Evolutionary conservation across 2,888 invertebrate genomes (phyloP).

Genomic region (Xylocampa areola): DNA sequence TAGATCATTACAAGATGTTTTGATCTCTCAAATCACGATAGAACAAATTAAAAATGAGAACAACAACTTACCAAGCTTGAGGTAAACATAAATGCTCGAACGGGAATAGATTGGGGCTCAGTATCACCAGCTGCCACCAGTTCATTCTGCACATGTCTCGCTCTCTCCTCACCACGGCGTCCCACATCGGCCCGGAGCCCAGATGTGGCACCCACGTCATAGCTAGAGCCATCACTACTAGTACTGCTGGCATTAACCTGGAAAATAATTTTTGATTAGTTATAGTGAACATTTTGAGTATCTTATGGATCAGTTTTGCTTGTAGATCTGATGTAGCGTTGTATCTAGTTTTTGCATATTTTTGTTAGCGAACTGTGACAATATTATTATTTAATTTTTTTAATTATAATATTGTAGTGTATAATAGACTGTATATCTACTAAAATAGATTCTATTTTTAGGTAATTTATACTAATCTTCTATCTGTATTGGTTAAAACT

Average conservation of each 20-base stretch:
- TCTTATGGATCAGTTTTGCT: too few species aligned
- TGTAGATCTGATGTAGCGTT: too few species aligned
- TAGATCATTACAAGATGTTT: too few species aligned
- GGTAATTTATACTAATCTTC: too few species aligned
- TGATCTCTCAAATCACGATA: not conserved
- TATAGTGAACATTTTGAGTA: not conserved
- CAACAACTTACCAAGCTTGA: constrained; percentile 81
- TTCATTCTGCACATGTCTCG: constrained; percentile 81
- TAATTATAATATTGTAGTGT: too few species aligned
- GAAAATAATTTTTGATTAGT: constrained; percentile 18
- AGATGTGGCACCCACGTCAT: constrained; percentile 87
- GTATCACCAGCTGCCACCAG: constrained; percentile 86
- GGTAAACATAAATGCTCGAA: constrained; percentile 84
- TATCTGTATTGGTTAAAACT: too few species aligned
- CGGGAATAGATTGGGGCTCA: constrained; percentile 84
- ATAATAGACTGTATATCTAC: too few species aligned
- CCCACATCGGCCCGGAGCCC: constrained; percentile 87
- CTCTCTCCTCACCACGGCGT: constrained; percentile 83
- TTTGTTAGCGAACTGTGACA: too few species aligned
- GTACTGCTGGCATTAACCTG: constrained; percentile 84
- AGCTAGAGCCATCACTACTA: constrained; percentile 84
- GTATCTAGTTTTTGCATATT: too few species aligned
- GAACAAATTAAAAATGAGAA: too few species aligned
- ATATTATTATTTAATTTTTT: too few species aligned
- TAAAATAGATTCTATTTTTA: too few species aligned